phyloP scores from a whole-genome alignment of 2,797 vertebrate species.

The Buceros bicornis region DNA sequence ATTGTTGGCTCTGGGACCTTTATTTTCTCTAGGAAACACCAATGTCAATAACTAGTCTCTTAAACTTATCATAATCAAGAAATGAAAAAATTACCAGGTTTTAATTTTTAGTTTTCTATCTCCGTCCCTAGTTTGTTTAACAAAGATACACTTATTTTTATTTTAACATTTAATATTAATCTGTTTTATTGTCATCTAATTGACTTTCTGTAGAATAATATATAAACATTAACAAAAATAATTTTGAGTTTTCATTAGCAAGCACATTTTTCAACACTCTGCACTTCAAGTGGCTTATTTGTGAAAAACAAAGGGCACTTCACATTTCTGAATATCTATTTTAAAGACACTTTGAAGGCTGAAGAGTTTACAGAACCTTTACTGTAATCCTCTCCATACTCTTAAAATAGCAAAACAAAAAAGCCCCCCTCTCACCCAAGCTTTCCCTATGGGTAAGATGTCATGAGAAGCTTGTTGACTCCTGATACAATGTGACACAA shows the following conservation, averaged over 20 bases:
- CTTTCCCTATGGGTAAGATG: slow-evolving; percentile 25
- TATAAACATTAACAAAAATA: neutral
- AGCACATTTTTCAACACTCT: neutral
- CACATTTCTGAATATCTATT: neutral
- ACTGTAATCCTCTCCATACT: neutral
- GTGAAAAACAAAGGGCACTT: neutral
- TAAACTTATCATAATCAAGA: neutral
- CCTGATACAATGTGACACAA: slow-evolving; percentile 37
- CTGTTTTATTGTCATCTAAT: neutral
- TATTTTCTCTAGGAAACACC: neutral
- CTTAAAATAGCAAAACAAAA: slow-evolving; percentile 23
- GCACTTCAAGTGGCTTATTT: neutral
- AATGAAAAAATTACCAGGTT: neutral
- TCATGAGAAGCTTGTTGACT: slow-evolving; percentile 28
- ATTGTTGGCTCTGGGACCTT: neutral
- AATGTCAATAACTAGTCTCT: neutral
- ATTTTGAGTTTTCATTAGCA: neutral
- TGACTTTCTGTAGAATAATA: neutral
- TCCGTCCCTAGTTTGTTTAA: neutral
- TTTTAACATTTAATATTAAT: neutral
- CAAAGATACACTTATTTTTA: neutral
- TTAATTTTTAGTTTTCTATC: neutral
- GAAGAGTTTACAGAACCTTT: neutral
- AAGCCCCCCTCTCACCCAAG: neutral
- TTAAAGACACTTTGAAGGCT: neutral